A percentile compares a stretch with the other conserved stretches of the same genome.
Conservation (phyloP, 2,888 invertebrate species). For the Glaucopsyche alexis region DNA sequence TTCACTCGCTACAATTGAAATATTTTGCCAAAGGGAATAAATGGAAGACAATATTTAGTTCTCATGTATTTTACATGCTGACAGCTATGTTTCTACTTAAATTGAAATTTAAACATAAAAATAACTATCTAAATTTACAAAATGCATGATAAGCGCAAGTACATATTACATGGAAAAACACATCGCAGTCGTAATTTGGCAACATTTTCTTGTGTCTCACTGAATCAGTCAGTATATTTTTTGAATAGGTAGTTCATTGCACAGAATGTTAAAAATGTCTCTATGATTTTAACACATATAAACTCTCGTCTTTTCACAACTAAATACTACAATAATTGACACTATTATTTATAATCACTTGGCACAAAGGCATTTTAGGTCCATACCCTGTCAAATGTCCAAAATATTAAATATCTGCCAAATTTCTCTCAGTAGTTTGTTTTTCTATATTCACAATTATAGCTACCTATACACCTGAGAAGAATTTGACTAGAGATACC, state of each 20-base stretch:
- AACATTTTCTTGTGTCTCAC: conserved; percentile 49
- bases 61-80: conserved; percentile 47
- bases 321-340: conserved; percentile 76
- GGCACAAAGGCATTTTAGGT: conserved; percentile 78
- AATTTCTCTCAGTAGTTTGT: conserved; percentile 67
- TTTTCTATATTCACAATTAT: conserved; percentile 44
- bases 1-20: conserved; percentile 72
- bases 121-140: conserved; percentile 72
- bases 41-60: conserved; percentile 68
- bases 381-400: conserved; percentile 77
- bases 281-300: conserved; percentile 68
- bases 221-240: conserved; percentile 51
- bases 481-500: conserved; percentile 60
- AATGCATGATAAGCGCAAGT: conserved; percentile 68
- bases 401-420: conserved; percentile 60
- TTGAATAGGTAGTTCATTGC: conserved; percentile 64
- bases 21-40: conserved; percentile 67
- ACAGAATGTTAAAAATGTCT: conserved; percentile 69
- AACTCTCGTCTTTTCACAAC: conserved; percentile 61
- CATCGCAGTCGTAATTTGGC: conserved; percentile 52
- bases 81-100: conserved; percentile 55
- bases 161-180: conserved; percentile 33
- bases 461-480: conserved; percentile 63
- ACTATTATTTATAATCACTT: conserved; percentile 77
- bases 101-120: conserved; percentile 57